Conservation (phyloP, 1,140 invertebrate genomes). For the Danaus plexippus region DNA sequence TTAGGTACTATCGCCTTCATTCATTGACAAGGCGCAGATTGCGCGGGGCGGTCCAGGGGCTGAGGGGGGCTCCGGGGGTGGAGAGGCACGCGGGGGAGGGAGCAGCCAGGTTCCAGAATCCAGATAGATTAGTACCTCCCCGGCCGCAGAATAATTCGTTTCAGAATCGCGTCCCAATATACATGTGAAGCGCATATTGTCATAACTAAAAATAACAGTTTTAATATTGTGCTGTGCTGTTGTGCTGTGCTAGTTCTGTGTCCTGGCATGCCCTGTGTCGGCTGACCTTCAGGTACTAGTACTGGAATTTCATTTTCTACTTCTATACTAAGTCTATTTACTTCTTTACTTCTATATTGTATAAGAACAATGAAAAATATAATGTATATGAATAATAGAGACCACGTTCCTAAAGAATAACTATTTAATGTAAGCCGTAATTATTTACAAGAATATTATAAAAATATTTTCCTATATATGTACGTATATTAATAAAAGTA, state of each 20-base stretch:
- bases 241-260: too few relatives aligned
- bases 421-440: too few relatives aligned
- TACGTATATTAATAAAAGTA: neutral
- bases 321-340: too few relatives aligned
- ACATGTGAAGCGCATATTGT: slow-evolving; percentile 1
- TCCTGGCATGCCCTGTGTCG: too few relatives aligned
- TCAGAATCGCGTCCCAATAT: slow-evolving; percentile 11
- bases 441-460: too few relatives aligned
- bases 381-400: too few relatives aligned
- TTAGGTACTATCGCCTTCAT: slow-evolving; percentile 44
- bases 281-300: too few relatives aligned
- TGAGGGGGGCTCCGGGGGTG: slow-evolving; percentile 29
- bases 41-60: slow-evolving; percentile 36
- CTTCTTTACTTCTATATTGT: too few relatives aligned
- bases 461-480: too few relatives aligned
- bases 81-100: slow-evolving; percentile 21
- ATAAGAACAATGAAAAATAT: too few relatives aligned
- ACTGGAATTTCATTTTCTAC: too few relatives aligned
- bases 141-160: slow-evolving; percentile 23
- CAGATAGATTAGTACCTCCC: slow-evolving; percentile 54
- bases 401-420: too few relatives aligned
- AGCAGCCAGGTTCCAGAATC: slow-evolving; percentile 34
- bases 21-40: slow-evolving; percentile 58
- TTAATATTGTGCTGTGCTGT: neutral
- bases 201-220: neutral